These are phyloP conservation scores for Zophobas atratus DNA, from an alignment of 1,140 invertebrate species.

Conservation along the genomic window DNA sequence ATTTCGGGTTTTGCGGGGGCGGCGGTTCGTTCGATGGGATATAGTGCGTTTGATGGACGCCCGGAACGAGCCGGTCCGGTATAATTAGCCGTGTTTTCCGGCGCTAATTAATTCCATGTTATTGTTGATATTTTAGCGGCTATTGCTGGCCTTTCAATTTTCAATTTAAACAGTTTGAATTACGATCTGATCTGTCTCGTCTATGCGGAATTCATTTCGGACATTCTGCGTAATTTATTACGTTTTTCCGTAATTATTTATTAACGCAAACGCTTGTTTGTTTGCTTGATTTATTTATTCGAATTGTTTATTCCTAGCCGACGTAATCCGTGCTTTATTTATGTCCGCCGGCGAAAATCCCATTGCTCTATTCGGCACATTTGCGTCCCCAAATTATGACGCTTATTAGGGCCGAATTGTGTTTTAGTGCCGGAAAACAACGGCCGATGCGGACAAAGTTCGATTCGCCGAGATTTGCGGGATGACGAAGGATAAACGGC, in stretches of 20 bases:
- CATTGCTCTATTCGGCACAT: slow-evolving; percentile 32
- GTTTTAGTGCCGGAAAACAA: slow-evolving; percentile 4
- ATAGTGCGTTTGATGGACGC: no score
- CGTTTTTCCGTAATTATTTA: slow-evolving; percentile 48
- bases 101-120: slow-evolving; percentile 31
- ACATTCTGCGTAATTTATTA: slow-evolving; percentile 35
- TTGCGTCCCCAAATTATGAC: slow-evolving; percentile 36
- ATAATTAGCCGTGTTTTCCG: slow-evolving; percentile 23
- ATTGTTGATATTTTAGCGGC: slow-evolving; percentile 30
- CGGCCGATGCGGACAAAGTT: background rate
- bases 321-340: slow-evolving; percentile 42
- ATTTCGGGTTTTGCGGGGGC: background rate
- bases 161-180: slow-evolving; percentile 32
- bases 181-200: slow-evolving; percentile 30
- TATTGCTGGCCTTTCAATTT: slow-evolving; percentile 23
- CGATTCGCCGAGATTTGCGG: background rate
- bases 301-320: slow-evolving; percentile 38
- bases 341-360: slow-evolving; percentile 27
- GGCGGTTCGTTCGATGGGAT: no score
- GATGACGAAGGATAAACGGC: background rate
- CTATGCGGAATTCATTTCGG: slow-evolving; percentile 36
- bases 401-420: slow-evolving; percentile 28
- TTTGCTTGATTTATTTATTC: slow-evolving; percentile 45
- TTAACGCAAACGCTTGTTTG: slow-evolving; percentile 39
- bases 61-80: no score